Conservation (phyloP, 2,797 vertebrate species). For the Macropus fuliginosus region DNA sequence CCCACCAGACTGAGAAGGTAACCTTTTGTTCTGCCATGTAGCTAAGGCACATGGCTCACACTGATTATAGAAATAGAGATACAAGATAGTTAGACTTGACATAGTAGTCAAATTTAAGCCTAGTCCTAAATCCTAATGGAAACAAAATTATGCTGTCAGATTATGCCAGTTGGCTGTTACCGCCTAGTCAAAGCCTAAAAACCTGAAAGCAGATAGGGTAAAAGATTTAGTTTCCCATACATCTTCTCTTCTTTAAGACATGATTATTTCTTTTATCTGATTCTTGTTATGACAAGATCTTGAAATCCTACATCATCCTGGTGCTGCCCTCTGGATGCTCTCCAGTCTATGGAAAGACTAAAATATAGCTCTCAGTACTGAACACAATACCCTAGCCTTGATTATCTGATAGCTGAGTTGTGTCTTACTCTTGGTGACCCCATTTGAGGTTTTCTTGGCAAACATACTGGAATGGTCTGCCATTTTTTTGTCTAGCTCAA, state of each 20-base stretch:
- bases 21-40: background rate
- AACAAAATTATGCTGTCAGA: background rate
- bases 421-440: background rate
- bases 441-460: background rate
- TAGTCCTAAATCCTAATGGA: background rate
- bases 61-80: background rate
- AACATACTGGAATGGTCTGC: background rate
- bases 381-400: background rate
- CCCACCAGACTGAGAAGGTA: background rate
- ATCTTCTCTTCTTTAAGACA: background rate
- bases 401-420: background rate
- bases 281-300: background rate
- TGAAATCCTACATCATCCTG: background rate
- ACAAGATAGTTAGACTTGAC: background rate
- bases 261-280: background rate
- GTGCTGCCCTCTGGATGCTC: background rate
- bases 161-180: background rate
- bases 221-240: background rate
- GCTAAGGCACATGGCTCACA: background rate
- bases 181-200: background rate
- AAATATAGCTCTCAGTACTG: background rate
- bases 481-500: background rate
- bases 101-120: background rate
- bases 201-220: background rate
- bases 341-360: background rate